Conservation (phyloP, 2,797 vertebrate genomes). For the Sorex maritimensis region DNA sequence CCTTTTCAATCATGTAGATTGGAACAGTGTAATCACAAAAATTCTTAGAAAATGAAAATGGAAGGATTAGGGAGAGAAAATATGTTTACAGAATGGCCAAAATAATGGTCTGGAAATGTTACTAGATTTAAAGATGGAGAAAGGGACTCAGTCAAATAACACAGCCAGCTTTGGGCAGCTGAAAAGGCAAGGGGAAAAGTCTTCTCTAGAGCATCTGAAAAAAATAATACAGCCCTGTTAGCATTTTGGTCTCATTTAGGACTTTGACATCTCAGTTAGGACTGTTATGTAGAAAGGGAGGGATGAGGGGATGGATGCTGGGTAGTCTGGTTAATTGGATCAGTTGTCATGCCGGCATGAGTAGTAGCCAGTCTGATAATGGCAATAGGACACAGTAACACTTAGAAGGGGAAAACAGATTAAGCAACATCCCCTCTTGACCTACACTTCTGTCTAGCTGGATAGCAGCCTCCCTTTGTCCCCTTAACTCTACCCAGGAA, state of each 20-base stretch:
- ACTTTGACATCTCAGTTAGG: background rate
- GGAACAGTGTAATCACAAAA: background rate
- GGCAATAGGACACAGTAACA: no score
- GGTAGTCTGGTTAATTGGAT: no score
- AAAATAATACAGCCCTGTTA: background rate
- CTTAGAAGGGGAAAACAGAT: no score
- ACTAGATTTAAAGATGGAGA: background rate
- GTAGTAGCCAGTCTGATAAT: no score
- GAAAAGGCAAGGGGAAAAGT: background rate
- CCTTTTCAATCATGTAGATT: background rate
- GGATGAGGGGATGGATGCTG: no score
- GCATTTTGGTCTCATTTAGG: background rate
- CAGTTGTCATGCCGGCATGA: no score
- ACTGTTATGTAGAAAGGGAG: no score
- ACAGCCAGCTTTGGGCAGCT: background rate
- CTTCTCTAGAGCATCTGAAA: background rate
- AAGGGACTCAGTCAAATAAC: background rate
- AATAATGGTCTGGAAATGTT: background rate
- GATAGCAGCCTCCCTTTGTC: no score
- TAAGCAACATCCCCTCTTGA: no score
- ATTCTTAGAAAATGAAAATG: background rate
- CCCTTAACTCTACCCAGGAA: no score
- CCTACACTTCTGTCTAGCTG: no score
- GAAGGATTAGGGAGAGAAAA: background rate
- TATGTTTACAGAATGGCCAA: no score